A percentile compares a stretch with the other conserved stretches of the same genome.
Conservation (phyloP, 2,888 invertebrate genomes). For the Zaprionus bogoriensis region DNA sequence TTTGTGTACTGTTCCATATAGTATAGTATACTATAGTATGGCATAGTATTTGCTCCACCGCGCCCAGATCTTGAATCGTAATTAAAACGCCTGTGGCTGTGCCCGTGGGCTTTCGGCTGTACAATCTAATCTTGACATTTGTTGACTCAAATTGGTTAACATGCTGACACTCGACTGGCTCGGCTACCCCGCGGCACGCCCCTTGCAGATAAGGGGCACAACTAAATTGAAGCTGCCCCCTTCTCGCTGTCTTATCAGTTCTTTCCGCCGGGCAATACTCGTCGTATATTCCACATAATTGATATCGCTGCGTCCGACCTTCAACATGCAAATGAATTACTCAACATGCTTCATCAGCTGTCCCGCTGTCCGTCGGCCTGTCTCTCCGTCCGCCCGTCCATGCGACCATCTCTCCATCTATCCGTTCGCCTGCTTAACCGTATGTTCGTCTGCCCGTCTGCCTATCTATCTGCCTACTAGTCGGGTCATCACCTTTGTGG, state of each 20-base stretch:
- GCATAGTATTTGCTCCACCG: conserved; percentile 11
- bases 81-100: conserved; percentile 22
- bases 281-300: conserved; percentile 48
- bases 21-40: not conserved
- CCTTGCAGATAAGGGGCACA: conserved; percentile 30
- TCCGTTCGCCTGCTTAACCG: not conserved
- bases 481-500: conserved; percentile 45
- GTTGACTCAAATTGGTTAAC: conserved; percentile 77
- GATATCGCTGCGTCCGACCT: conserved; percentile 56
- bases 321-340: conserved; percentile 70
- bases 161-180: conserved; percentile 68
- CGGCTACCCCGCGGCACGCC: conserved; percentile 7
- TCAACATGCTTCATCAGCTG: conserved; percentile 50
- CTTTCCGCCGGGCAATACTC: conserved; percentile 20
- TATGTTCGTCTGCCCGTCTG: not conserved
- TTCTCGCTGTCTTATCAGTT: conserved; percentile 26
- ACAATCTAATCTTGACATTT: conserved; percentile 70
- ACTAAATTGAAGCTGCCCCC: conserved; percentile 41
- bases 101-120: conserved; percentile 32
- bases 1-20: conserved; percentile 4
- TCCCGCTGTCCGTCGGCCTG: not conserved
- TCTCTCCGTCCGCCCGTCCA: conserved; percentile 5
- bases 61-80: conserved; percentile 14
- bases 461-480: not conserved
- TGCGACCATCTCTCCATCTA: not conserved